A percentile compares a stretch with the other conserved stretches of the same genome.
Evolutionary conservation across 2,888 invertebrate genomes (phyloP).

Genomic region (Baronia brevicornis): DNA sequence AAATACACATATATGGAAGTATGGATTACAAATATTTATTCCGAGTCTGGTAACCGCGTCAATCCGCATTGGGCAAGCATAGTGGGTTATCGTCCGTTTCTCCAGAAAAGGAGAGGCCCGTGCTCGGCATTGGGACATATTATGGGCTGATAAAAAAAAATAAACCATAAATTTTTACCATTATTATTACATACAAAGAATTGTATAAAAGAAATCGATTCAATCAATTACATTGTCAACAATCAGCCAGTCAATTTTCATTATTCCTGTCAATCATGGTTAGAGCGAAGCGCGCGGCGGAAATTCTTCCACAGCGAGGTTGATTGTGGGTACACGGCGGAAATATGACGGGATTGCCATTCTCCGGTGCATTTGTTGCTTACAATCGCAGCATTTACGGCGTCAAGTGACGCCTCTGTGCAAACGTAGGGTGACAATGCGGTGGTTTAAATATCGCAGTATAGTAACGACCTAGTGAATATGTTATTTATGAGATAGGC

Average conservation of each 20-base stretch:
- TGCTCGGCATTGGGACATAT: too few relatives aligned
- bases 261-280: constrained; percentile 35
- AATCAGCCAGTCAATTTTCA: constrained; percentile 31
- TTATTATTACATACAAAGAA: neutral
- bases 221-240: constrained; percentile 12
- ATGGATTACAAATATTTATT: too few relatives aligned
- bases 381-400: constrained; percentile 10
- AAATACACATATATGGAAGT: too few relatives aligned
- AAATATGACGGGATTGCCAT: constrained; percentile 36
- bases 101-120: too few relatives aligned
- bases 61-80: too few relatives aligned
- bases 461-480: too few relatives aligned
- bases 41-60: too few relatives aligned
- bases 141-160: too few relatives aligned
- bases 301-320: constrained; percentile 40
- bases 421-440: constrained; percentile 6
- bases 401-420: constrained; percentile 5
- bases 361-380: constrained; percentile 25
- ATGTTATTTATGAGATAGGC: too few relatives aligned
- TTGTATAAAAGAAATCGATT: neutral
- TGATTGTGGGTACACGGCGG: constrained; percentile 38
- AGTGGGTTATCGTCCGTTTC: too few relatives aligned
- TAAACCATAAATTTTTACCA: too few relatives aligned
- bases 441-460: too few relatives aligned
- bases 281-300: constrained; percentile 27